Base-by-base conservation (phyloP, 2,888 invertebrate genomes). In the Abrostola triplasia region DNA sequence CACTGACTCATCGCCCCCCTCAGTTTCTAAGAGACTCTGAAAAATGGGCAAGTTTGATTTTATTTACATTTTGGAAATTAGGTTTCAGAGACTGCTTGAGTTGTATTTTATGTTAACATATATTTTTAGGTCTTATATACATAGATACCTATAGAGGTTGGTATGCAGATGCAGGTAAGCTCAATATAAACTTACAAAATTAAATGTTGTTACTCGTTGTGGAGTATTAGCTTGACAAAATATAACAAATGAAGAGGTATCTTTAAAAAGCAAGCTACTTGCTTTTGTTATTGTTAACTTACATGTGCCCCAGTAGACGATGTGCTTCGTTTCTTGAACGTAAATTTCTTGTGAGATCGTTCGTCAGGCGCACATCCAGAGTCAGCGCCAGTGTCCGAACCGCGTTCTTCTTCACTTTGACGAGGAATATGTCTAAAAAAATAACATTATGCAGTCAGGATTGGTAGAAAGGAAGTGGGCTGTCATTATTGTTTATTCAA, bases 251-350 rank as follows among this genome's bases (percentile, higher is more conserved):
- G 24, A 24, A 24, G n/a, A n/a, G 24, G 24, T 24, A 24, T 24
- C 24, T 4, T 24, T 24, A 2, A 24, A 1, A 24, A 24, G 24
- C 1, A 24, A 24, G 4, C 24, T 24, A 24, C 1, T 24, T 24
- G 24, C 24, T 40, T 9, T 40, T 40, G 11, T n/a, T 0, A n/a
- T 1, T 44, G 24, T 47, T 38, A 13, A 77, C 88, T 87, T 58
- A 94, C 93, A 85, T 93, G 94, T 59, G 98, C 97, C 77, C 98
- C 98, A 11, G 98, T 97, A 0, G 98, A 98, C 0, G 98, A 98
- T 0, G 98, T 97, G 86, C 98, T 98, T 72, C 98, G 95, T 86
- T 98, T 98, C 86, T 98, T 98, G 81, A 98, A 97, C 0, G 98
- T 95, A 65, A 97, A 96, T 84, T 98, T 98, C 79, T 98, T 96